phyloP scores from a whole-genome alignment of 1,140 invertebrate genomes.

The Neocloeon triangulifer region DNA sequence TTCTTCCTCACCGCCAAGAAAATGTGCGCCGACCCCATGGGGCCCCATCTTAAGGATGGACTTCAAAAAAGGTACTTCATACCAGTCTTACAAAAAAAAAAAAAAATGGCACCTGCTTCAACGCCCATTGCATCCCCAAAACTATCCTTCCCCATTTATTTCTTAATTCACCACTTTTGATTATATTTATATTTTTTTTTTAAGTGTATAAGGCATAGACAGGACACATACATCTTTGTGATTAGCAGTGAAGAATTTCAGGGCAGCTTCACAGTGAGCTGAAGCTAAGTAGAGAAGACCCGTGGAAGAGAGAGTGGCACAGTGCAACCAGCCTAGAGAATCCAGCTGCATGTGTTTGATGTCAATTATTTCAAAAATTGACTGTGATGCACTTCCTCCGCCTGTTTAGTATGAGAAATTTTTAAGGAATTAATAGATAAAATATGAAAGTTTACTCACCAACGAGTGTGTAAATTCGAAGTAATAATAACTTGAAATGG shows the following conservation, averaged over 20 bases:
- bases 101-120: too few species aligned
- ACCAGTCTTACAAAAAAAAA: too few species aligned
- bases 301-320: conserved; percentile 39
- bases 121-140: too few species aligned
- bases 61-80: too few species aligned
- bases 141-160: too few species aligned
- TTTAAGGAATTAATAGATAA: neutral
- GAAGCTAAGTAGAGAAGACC: conserved; percentile 40
- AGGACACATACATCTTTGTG: conserved; percentile 51
- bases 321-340: conserved; percentile 66
- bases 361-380: conserved; percentile 46
- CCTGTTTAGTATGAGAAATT: conserved; percentile 19
- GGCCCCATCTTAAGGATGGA: too few species aligned
- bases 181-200: too few species aligned
- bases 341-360: conserved; percentile 89
- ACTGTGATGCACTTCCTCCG: conserved; percentile 39
- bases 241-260: conserved; percentile 70
- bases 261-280: conserved; percentile 38
- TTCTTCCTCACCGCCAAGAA: too few species aligned
- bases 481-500: conserved; percentile 30
- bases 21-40: too few species aligned
- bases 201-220: too few species aligned
- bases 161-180: too few species aligned
- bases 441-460: conserved; percentile 1
- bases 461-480: conserved; percentile 9